Conservation (phyloP, 2,797 vertebrate species). For the Micropoecilia bifurca region DNA sequence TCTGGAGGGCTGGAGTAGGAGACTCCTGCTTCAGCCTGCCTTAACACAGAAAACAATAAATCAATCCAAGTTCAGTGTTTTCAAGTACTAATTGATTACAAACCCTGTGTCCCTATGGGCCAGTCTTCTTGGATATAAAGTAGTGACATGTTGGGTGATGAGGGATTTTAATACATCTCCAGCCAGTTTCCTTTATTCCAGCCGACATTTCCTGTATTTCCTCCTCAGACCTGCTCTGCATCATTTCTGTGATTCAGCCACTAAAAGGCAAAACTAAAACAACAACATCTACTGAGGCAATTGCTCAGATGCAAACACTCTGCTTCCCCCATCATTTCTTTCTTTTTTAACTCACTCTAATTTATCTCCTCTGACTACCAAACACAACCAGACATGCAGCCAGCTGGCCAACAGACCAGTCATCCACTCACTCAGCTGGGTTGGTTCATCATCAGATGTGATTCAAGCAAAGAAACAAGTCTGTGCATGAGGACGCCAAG, state of each 20-base stretch:
- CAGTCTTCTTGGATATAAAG: background rate
- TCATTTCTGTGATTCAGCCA: conserved; percentile 51
- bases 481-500: background rate
- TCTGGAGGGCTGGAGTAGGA: background rate
- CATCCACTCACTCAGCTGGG: conserved; percentile 8
- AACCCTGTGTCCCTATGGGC: background rate
- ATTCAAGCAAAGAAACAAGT: background rate
- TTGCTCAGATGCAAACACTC: conserved; percentile 25
- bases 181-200: background rate
- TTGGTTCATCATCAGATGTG: background rate
- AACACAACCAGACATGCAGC: conserved; percentile 1
- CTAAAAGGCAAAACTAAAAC: conserved; percentile 27
- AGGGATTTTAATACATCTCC: background rate
- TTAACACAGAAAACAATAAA: background rate
- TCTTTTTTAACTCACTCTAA: conserved; percentile 19
- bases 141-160: background rate
- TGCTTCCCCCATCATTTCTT: conserved; percentile 32
- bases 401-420: conserved; percentile 20
- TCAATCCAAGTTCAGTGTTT: background rate
- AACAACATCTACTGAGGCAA: conserved; percentile 34
- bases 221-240: conserved; percentile 14
- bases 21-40: background rate
- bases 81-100: background rate
- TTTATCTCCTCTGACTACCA: conserved; percentile 40
- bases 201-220: conserved; percentile 24